Evolutionary conservation across 2,888 invertebrate species (phyloP).

Genomic region (Drosophila imparisetae): DNA sequence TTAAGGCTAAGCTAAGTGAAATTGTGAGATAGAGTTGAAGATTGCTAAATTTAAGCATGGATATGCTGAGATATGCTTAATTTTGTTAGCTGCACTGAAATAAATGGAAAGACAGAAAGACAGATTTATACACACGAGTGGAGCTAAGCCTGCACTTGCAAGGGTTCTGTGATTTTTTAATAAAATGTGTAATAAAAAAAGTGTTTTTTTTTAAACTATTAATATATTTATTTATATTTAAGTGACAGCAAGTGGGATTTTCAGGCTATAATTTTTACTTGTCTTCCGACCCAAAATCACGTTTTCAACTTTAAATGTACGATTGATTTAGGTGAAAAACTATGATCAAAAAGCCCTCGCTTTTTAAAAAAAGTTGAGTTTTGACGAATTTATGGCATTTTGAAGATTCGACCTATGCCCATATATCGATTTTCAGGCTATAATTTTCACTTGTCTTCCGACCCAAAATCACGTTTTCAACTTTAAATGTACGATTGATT

Average conservation of each 20-base stretch:
- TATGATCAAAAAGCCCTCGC: too few species aligned
- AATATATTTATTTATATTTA: neutral
- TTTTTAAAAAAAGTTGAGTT: too few species aligned
- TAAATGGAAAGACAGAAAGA: conserved; percentile 4
- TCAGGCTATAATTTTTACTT: too few species aligned
- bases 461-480: too few species aligned
- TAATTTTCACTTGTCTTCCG: too few species aligned
- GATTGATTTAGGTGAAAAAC: too few species aligned
- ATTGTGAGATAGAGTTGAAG: neutral
- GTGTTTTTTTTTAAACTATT: neutral
- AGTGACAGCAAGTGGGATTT: neutral
- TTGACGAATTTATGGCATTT: too few species aligned
- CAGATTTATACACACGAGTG: neutral
- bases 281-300: too few species aligned
- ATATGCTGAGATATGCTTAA: neutral
- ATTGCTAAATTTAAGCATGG: conserved; percentile 29
- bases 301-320: too few species aligned
- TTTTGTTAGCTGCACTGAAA: conserved; percentile 40
- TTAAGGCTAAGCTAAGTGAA: conserved; percentile 36
- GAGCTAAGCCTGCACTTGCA: neutral
- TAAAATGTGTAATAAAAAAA: neutral
- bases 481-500: too few species aligned
- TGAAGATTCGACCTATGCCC: too few species aligned
- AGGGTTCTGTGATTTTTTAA: neutral
- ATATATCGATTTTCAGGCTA: too few species aligned